These are phyloP conservation scores for Turnix velox DNA, from an alignment of 2,113 vertebrate species.

Conservation along the genomic window DNA sequence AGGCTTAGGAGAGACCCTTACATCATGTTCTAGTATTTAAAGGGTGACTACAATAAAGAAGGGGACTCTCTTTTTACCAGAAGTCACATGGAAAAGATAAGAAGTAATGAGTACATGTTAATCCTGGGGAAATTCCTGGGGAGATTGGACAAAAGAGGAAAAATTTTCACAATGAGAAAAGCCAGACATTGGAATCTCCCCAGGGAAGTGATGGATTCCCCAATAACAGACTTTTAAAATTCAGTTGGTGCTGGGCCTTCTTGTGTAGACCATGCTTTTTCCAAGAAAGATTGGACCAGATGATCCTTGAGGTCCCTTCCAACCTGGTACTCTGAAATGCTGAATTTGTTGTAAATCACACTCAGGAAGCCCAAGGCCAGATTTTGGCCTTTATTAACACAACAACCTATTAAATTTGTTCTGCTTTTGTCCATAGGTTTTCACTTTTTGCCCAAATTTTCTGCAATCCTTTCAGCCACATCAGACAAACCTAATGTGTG, in stretches of 20 bases:
- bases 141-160: background rate
- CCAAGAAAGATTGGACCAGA: background rate
- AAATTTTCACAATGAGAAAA: background rate
- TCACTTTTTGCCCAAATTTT: constrained; percentile 24
- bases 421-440: background rate
- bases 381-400: background rate
- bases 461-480: background rate
- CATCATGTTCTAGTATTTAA: background rate
- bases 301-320: background rate
- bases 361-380: background rate
- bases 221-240: background rate
- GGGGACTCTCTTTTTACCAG: background rate
- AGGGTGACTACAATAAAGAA: background rate
- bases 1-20: background rate
- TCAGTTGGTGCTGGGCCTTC: background rate
- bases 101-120: background rate
- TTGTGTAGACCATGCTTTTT: background rate
- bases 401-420: background rate
- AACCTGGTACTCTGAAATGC: background rate
- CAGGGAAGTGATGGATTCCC: background rate
- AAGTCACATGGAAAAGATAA: background rate
- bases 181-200: background rate
- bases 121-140: background rate
- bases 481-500: background rate
- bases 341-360: too few species aligned